These are phyloP conservation scores for Lucilia sericata DNA, from an alignment of 1,140 invertebrate genomes.

Conservation along the genomic window DNA sequence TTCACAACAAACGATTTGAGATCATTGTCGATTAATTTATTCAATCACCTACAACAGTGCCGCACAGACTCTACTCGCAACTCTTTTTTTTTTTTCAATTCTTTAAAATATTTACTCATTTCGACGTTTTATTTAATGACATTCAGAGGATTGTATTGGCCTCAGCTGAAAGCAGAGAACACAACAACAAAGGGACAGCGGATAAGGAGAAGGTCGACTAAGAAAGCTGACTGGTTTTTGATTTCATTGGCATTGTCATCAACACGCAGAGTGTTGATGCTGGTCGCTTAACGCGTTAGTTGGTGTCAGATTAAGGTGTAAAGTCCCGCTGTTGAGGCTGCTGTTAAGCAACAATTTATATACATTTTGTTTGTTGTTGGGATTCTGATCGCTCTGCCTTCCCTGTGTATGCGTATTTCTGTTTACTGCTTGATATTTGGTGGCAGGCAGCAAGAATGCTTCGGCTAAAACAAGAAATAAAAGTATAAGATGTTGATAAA, in stretches of 20 bases:
- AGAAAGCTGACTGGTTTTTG: neutral
- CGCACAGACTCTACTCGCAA: neutral
- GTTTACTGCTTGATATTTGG: neutral
- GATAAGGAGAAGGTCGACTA: conserved; percentile 2
- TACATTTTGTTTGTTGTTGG: neutral
- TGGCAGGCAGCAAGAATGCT: conserved; percentile 41
- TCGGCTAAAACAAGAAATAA: neutral
- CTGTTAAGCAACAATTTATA: neutral
- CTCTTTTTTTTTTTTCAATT: neutral
- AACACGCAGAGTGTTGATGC: conserved; percentile 36
- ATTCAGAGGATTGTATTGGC: conserved; percentile 18
- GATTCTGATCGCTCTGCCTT: neutral
- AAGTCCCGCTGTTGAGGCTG: conserved; percentile 42
- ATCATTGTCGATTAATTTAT: conserved; percentile 44
- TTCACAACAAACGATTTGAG: conserved; percentile 3
- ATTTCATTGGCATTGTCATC: conserved; percentile 34
- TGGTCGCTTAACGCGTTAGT: conserved; percentile 30
- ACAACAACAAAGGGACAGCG: conserved; percentile 19
- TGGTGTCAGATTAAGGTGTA: conserved; percentile 45
- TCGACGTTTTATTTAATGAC: neutral
- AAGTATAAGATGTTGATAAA: neutral
- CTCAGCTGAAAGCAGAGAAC: neutral
- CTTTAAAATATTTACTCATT: neutral
- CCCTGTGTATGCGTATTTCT: neutral
- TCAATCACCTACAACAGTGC: conserved; percentile 38